Conservation (phyloP, 2,797 vertebrate species). For the Poecilia wingei region DNA sequence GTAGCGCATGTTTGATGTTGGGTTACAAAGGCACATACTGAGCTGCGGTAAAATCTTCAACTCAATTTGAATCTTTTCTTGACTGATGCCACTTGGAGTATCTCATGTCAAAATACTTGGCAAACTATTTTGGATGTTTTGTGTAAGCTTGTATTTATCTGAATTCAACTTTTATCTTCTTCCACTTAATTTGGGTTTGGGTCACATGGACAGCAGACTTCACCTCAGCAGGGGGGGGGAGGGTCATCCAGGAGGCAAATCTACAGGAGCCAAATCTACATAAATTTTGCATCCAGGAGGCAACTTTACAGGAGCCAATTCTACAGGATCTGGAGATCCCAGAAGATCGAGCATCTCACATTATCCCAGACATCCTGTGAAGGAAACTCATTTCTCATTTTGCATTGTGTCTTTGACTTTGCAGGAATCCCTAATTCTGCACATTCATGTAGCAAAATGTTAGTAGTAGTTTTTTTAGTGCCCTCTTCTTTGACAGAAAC, state of each 20-base stretch:
- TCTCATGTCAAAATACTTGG: neutral
- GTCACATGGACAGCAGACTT: neutral
- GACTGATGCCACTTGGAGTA: neutral
- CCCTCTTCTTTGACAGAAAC: neutral
- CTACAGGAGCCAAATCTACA: no score
- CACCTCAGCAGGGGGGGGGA: neutral
- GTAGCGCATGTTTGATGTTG: conserved; percentile 4
- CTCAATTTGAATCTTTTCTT: neutral
- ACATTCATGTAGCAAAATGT: neutral
- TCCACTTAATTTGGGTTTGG: neutral
- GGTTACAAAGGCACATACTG: neutral
- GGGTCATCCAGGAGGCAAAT: no score
- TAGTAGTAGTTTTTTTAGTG: neutral
- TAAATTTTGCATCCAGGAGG: neutral
- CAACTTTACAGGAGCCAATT: neutral
- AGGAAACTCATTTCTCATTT: neutral
- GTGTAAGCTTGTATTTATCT: neutral
- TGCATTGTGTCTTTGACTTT: neutral
- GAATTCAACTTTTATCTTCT: neutral
- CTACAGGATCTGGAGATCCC: neutral
- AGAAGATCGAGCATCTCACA: neutral
- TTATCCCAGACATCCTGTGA: neutral
- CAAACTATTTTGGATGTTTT: neutral
- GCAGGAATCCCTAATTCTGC: neutral
- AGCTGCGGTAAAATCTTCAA: neutral